phyloP scores from a whole-genome alignment of 2,113 vertebrate species.

The Andinoacara biseriatus region DNA sequence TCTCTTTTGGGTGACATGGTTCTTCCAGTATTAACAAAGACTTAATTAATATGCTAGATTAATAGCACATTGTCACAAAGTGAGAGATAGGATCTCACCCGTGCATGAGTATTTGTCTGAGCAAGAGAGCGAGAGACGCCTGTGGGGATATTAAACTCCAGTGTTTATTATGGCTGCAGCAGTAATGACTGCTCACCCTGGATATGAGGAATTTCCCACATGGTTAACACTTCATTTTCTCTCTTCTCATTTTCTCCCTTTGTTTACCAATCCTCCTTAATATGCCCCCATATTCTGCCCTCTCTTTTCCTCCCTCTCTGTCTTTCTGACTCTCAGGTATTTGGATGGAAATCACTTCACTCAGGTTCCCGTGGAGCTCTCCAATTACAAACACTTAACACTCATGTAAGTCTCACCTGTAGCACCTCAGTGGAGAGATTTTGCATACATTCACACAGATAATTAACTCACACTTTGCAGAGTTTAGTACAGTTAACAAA shows the following conservation, averaged over 20 bases:
- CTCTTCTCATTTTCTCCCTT: constrained; percentile 22
- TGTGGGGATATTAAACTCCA: constrained; percentile 66
- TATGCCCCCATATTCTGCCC: constrained; percentile 5
- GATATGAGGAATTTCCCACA: constrained; percentile 75
- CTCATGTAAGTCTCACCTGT: constrained; percentile 91
- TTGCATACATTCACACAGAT: background rate
- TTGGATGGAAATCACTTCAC: constrained; percentile 98
- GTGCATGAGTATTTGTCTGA: constrained; percentile 18
- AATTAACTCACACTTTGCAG: background rate
- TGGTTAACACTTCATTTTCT: constrained; percentile 62
- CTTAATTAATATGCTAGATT: constrained; percentile 59
- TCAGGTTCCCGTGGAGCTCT: constrained; percentile 94
- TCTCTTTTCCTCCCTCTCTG: background rate
- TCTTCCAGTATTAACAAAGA: constrained; percentile 48
- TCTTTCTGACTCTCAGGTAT: constrained; percentile 82
- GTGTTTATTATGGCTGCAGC: constrained; percentile 73
- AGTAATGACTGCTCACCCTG: constrained; percentile 70
- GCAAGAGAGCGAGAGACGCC: constrained; percentile 7
- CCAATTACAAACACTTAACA: constrained; percentile 95
- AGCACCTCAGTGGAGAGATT: background rate
- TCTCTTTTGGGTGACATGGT: constrained; percentile 21
- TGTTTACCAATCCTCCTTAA: constrained; percentile 15
- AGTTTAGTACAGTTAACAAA: background rate
- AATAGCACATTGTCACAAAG: constrained; percentile 40
- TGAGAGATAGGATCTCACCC: constrained; percentile 23